Percentiles rank a stretch among this genome's conserved stretches.
These are phyloP conservation scores for Charanyca ferruginea DNA, from an alignment of 2,888 invertebrate species.

Conservation along the genomic window DNA sequence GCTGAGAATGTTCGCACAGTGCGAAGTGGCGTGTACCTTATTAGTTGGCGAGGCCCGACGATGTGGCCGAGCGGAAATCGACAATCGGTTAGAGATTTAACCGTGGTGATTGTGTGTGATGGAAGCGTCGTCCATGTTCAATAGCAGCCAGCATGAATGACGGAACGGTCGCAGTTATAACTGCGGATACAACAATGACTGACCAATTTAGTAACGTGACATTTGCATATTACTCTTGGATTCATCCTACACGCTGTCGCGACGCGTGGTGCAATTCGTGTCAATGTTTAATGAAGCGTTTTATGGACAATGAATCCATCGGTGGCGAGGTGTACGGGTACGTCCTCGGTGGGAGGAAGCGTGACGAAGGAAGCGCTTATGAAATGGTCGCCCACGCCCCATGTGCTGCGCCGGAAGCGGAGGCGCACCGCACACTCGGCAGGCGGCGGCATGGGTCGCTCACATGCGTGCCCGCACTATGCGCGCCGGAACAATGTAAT, in stretches of 20 bases:
- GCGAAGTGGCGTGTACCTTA: constrained; percentile 67
- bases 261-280: constrained; percentile 70
- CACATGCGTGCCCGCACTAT: constrained; percentile 31
- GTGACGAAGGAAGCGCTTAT: constrained; percentile 85
- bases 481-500: constrained; percentile 69
- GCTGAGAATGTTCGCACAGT: constrained; percentile 79
- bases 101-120: constrained; percentile 70
- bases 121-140: constrained; percentile 69
- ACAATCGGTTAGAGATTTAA: constrained; percentile 70
- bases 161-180: constrained; percentile 67
- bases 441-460: constrained; percentile 74
- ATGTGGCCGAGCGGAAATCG: constrained; percentile 69
- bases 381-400: constrained; percentile 84
- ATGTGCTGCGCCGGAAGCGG: constrained; percentile 80
- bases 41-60: constrained; percentile 46
- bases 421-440: constrained; percentile 76
- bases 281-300: constrained; percentile 66
- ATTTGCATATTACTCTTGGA: constrained; percentile 76
- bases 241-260: constrained; percentile 74
- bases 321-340: constrained; percentile 62
- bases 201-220: constrained; percentile 76
- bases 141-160: constrained; percentile 73
- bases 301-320: constrained; percentile 68
- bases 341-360: constrained; percentile 80
- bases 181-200: constrained; percentile 76